Conservation (phyloP, 2,888 invertebrate genomes). For the Aricia artaxerxes region DNA sequence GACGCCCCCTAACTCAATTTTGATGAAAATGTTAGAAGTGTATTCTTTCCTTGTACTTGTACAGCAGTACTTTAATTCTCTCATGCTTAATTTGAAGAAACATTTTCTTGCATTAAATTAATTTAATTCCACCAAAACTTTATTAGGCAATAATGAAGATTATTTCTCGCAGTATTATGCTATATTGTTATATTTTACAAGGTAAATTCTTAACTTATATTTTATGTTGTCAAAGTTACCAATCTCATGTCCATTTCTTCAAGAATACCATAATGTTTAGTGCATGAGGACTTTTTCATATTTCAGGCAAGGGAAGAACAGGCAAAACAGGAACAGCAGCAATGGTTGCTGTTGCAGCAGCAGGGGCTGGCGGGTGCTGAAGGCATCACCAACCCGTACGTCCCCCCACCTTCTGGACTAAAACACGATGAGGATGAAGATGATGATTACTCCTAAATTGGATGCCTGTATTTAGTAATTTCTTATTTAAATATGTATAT, state of each 20-base stretch:
- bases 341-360: slow-evolving; percentile 91
- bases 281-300: background rate
- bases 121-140: too few species aligned
- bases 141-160: too few species aligned
- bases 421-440: slow-evolving; percentile 74
- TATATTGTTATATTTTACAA: too few species aligned
- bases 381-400: slow-evolving; percentile 62
- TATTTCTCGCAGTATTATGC: too few species aligned
- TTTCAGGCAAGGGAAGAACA: slow-evolving; percentile 91
- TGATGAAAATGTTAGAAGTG: too few species aligned
- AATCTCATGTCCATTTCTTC: background rate
- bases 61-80: too few species aligned
- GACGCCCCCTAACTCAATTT: too few species aligned
- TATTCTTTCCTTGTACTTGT: too few species aligned
- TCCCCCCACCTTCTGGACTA: slow-evolving; percentile 62
- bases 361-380: slow-evolving; percentile 66
- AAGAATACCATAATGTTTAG: background rate
- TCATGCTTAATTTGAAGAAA: too few species aligned
- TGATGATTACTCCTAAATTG: slow-evolving; percentile 70
- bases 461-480: background rate
- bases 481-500: slow-evolving; percentile 3
- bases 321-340: slow-evolving; percentile 95
- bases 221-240: too few species aligned
- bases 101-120: too few species aligned
- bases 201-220: too few species aligned